A percentile compares a stretch with the other conserved stretches of the same genome.
Conservation (phyloP, 2,113 vertebrate species). For the Sialia sialis region DNA sequence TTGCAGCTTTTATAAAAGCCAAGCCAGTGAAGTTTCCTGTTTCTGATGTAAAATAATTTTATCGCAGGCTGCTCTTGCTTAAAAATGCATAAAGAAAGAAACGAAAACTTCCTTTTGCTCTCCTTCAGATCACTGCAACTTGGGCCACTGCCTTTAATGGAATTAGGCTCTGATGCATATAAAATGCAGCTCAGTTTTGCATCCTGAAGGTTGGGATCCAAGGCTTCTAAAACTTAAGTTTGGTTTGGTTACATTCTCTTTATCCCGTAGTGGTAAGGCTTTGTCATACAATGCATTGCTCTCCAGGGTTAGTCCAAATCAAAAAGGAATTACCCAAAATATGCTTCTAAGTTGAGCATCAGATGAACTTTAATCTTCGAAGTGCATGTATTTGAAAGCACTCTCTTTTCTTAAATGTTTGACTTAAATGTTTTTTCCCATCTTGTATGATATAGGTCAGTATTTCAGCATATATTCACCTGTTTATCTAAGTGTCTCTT, state of each 20-base stretch:
- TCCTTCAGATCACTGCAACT: background rate
- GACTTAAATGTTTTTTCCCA: background rate
- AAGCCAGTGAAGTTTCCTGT: background rate
- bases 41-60: slow-evolving; percentile 1
- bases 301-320: background rate
- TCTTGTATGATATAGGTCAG: background rate
- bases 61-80: background rate
- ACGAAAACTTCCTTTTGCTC: background rate
- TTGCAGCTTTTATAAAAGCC: background rate
- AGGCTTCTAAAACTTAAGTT: background rate
- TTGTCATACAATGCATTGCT: background rate
- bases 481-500: background rate
- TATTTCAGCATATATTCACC: background rate
- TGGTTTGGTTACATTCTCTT: background rate
- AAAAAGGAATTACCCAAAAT: background rate
- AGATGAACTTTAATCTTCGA: background rate
- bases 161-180: slow-evolving; percentile 44
- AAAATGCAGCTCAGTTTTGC: background rate
- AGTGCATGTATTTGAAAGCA: background rate
- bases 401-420: background rate
- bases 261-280: background rate
- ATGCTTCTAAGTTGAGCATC: background rate
- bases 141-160: slow-evolving; percentile 22
- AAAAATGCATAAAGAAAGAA: slow-evolving; percentile 24
- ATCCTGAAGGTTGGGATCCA: background rate